Conservation (phyloP, 2,113 vertebrate species). For the Hypomesus transpacificus region DNA sequence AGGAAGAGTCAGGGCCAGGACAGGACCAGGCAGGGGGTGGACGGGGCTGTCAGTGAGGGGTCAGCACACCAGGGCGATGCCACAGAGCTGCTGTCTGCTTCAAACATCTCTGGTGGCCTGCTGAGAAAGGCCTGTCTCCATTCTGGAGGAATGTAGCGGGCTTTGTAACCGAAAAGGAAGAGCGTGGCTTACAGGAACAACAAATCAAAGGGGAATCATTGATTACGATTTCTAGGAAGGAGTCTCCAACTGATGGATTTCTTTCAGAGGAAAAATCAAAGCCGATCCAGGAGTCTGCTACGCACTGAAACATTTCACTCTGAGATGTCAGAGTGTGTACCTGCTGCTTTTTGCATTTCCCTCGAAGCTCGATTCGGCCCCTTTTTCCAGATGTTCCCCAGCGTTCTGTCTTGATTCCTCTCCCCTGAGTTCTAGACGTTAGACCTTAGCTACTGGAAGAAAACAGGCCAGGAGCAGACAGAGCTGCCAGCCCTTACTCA, state of each 20-base stretch:
- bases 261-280: constrained; percentile 54
- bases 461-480: constrained; percentile 42
- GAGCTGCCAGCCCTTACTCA: constrained; percentile 32
- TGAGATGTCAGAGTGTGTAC: constrained; percentile 57
- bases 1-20: background rate
- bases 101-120: too few species aligned
- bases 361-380: constrained; percentile 44
- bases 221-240: too few species aligned
- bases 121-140: too few species aligned
- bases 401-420: constrained; percentile 52
- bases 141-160: too few species aligned
- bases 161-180: too few species aligned
- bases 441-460: constrained; percentile 36
- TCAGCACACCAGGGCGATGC: too few species aligned
- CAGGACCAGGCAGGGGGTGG: background rate
- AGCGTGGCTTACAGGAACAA: too few species aligned
- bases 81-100: too few species aligned
- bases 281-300: constrained; percentile 40
- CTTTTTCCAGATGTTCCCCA: constrained; percentile 65
- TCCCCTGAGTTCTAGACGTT: constrained; percentile 56
- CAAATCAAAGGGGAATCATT: too few species aligned
- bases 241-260: constrained; percentile 51
- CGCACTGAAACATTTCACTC: constrained; percentile 54
- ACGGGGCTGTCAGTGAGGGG: background rate
- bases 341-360: constrained; percentile 70